Evolutionary conservation across 2,888 invertebrate genomes (phyloP).

Genomic region (Pyrochroa serraticornis): DNA sequence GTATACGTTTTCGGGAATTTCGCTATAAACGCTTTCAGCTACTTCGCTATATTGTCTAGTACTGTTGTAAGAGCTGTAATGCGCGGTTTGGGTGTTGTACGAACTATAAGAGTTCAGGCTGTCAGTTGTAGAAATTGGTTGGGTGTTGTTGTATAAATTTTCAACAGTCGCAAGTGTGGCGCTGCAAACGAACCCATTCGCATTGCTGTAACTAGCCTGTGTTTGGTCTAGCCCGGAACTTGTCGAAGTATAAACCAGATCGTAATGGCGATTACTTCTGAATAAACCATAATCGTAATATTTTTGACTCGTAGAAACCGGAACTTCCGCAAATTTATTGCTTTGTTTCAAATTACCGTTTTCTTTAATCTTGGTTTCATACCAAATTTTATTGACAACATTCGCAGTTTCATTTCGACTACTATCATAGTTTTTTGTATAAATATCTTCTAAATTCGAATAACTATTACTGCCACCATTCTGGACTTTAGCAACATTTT

Average conservation of each 20-base stretch:
- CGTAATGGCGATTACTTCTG: slow-evolving; percentile 48
- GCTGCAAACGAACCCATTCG: slow-evolving; percentile 4
- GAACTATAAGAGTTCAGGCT: slow-evolving; percentile 22
- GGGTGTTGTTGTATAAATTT: slow-evolving; percentile 24
- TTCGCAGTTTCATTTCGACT: slow-evolving; percentile 52
- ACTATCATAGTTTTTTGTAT: slow-evolving; percentile 33
- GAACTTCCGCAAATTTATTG: slow-evolving; percentile 27
- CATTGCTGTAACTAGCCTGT: neutral
- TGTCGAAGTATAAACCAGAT: slow-evolving; percentile 44
- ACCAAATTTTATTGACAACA: slow-evolving; percentile 62
- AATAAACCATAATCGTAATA: slow-evolving; percentile 28
- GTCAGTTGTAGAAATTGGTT: slow-evolving; percentile 1
- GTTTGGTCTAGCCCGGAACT: slow-evolving; percentile 19
- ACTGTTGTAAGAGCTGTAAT: slow-evolving; percentile 33
- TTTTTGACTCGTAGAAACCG: slow-evolving; percentile 22
- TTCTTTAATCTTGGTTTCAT: slow-evolving; percentile 50
- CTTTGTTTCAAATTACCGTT: slow-evolving; percentile 41
- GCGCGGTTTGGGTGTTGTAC: slow-evolving; percentile 34
- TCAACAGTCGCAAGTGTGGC: slow-evolving; percentile 7
- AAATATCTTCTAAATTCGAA: slow-evolving; percentile 36
- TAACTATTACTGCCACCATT: slow-evolving; percentile 41
- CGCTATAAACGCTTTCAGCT: slow-evolving; percentile 50
- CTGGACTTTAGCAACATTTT: slow-evolving; percentile 47
- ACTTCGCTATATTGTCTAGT: slow-evolving; percentile 47
- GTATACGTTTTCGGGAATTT: slow-evolving; percentile 56